Conservation (phyloP, 2,797 vertebrate species). For the Ctenopoma multispine region DNA sequence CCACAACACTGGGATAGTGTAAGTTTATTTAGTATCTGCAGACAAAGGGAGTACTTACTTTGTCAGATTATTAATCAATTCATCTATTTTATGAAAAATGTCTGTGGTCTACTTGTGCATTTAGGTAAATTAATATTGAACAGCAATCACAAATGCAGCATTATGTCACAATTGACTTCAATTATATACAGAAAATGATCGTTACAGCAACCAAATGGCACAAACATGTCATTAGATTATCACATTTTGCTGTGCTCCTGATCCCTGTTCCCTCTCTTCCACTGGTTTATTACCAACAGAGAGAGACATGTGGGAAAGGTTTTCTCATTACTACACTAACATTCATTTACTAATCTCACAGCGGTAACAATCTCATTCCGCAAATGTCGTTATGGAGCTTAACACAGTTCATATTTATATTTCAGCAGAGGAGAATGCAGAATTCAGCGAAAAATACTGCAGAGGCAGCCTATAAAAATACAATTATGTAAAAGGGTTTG, state of each 20-base stretch:
- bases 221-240: constrained; percentile 37
- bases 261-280: constrained; percentile 26
- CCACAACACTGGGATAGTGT: not conserved
- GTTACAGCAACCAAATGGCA: constrained; percentile 28
- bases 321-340: constrained; percentile 64
- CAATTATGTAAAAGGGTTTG: constrained; percentile 47
- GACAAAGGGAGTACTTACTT: not conserved
- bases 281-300: constrained; percentile 42
- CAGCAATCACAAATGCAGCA: constrained; percentile 12
- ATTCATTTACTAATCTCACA: constrained; percentile 76
- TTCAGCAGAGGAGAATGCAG: constrained; percentile 43
- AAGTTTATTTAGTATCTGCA: not conserved
- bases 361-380: constrained; percentile 66
- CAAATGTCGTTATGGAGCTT: constrained; percentile 73
- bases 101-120: not conserved
- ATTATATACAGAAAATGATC: constrained; percentile 25
- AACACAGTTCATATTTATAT: constrained; percentile 68
- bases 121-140: constrained; percentile 7
- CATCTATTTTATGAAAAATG: not conserved
- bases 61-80: not conserved
- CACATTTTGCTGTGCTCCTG: constrained; percentile 29
- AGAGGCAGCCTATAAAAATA: constrained; percentile 46
- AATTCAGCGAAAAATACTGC: constrained; percentile 46
- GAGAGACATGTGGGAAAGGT: constrained; percentile 37
- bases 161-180: constrained; percentile 13